Percentiles rank a stretch among this genome's conserved stretches.
Conservation (phyloP, 2,797 vertebrate species). For the Rhadinocentrus ornatus region DNA sequence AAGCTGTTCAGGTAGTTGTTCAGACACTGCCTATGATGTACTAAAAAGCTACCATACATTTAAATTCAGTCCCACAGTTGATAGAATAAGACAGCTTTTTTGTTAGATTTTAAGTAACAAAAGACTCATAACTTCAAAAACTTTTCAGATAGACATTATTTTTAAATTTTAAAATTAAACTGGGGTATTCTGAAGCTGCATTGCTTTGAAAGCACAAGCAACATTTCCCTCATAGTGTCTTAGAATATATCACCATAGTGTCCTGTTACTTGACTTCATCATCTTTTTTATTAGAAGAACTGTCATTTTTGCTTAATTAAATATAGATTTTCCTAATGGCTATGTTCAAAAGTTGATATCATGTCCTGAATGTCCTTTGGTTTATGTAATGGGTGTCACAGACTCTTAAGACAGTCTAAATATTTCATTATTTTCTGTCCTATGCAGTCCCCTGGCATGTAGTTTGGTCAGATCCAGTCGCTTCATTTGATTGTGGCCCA, state of each 20-base stretch:
- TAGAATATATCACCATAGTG: too few relatives aligned
- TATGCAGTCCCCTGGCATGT: background rate
- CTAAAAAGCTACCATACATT: background rate
- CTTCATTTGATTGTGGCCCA: background rate
- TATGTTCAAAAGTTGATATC: background rate
- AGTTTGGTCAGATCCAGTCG: background rate
- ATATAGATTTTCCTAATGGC: background rate
- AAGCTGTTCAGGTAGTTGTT: background rate
- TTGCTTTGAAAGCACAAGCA: background rate
- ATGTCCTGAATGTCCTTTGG: constrained; percentile 1
- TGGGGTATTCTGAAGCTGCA: background rate
- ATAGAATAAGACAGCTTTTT: background rate
- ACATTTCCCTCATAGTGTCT: background rate
- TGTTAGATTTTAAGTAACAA: background rate
- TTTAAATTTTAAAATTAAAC: background rate
- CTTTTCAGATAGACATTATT: background rate
- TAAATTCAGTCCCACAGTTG: background rate
- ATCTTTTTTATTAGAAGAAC: background rate
- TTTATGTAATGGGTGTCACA: background rate
- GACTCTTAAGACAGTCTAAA: background rate
- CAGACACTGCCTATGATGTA: background rate
- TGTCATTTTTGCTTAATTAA: background rate
- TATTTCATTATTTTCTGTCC: background rate
- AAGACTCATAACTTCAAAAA: background rate
- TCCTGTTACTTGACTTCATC: background rate